Evolutionary conservation across 2,113 vertebrate species (phyloP).

Genomic region (Myotis lucifugus): DNA sequence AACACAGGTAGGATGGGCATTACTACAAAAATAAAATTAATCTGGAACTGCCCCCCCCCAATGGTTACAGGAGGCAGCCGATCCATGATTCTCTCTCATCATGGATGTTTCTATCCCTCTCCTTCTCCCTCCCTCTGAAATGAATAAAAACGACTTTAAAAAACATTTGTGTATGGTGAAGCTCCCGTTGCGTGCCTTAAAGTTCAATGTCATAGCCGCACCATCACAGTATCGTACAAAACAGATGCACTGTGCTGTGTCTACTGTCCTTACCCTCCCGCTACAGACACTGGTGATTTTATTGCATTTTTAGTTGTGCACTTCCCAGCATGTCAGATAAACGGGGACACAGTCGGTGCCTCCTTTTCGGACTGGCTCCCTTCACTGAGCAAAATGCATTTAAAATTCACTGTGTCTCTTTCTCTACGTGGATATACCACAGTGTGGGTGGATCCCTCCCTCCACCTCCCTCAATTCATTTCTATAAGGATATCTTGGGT

Average conservation of each 20-base stretch:
- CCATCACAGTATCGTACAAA: not conserved
- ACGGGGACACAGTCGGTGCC: not conserved
- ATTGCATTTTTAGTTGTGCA: not conserved
- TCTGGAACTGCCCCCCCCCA: no score
- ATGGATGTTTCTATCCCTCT: no score
- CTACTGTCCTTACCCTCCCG: not conserved
- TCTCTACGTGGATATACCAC: not conserved
- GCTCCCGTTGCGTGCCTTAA: not conserved
- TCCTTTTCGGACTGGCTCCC: not conserved
- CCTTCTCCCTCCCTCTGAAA: no score
- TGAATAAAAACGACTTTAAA: no score
- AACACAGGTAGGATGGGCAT: no score
- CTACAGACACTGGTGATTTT: not conserved
- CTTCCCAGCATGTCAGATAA: not conserved
- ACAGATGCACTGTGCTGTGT: not conserved
- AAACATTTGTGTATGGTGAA: not conserved
- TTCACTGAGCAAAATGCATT: not conserved
- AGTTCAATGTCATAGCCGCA: not conserved
- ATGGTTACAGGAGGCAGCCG: no score
- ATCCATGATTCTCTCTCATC: no score
- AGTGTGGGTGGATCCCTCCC: no score
- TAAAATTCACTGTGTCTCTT: not conserved
- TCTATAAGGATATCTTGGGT: not conserved
- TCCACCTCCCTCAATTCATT: not conserved
- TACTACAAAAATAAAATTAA: no score